These are phyloP conservation scores for Heliconius cydno DNA, from an alignment of 2,888 invertebrate species.

Conservation along the genomic window DNA sequence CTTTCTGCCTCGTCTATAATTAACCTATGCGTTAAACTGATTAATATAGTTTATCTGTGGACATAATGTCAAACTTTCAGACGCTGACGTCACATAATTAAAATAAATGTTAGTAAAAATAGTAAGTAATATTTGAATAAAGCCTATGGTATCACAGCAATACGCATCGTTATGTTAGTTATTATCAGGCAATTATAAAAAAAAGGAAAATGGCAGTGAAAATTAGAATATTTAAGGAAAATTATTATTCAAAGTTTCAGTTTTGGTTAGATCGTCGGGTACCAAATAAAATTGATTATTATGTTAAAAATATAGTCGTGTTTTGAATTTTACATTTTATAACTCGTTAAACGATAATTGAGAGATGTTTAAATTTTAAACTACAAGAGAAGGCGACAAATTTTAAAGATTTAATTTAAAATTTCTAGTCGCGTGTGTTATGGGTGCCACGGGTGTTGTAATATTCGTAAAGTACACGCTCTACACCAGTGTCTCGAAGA, in stretches of 20 bases:
- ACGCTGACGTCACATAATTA: neutral
- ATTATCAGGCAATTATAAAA: too few relatives aligned
- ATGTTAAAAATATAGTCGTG: neutral
- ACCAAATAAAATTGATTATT: neutral
- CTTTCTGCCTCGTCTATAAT: conserved; percentile 78
- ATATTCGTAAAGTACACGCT: conserved; percentile 47
- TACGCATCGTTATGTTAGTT: too few relatives aligned
- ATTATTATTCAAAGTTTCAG: neutral
- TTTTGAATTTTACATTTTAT: neutral
- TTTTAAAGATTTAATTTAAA: conserved; percentile 46
- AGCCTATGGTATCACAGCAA: too few relatives aligned
- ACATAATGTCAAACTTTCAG: neutral
- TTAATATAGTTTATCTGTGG: conserved; percentile 24
- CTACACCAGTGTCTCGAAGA: conserved; percentile 42
- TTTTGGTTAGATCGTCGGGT: neutral
- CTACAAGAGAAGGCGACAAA: conserved; percentile 9
- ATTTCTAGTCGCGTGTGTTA: conserved; percentile 44
- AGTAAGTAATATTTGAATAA: too few relatives aligned
- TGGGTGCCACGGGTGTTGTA: conserved; percentile 42
- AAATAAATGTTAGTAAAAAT: neutral
- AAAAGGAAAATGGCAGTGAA: too few relatives aligned
- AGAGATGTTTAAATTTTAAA: neutral
- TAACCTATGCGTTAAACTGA: conserved; percentile 52
- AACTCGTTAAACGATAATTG: conserved; percentile 39
- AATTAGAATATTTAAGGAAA: neutral